These are phyloP conservation scores for Parnassius smintheus DNA, from an alignment of 2,888 invertebrate species.

Conservation along the genomic window DNA sequence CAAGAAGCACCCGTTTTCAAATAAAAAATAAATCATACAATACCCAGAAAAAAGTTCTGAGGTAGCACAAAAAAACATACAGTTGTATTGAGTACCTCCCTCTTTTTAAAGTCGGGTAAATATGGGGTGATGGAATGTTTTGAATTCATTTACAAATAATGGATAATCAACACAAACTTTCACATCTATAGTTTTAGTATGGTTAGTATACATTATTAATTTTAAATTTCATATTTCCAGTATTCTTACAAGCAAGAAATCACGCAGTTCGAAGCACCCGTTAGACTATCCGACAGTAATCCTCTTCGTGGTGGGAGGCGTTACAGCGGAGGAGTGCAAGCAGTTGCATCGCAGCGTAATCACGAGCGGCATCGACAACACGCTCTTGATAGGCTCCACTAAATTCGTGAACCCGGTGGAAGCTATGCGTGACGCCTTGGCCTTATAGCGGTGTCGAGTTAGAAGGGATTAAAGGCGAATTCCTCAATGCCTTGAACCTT, in stretches of 20 bases:
- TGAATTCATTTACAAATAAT: too few species aligned
- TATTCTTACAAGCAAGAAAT: slow-evolving; percentile 78
- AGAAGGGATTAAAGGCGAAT: neutral
- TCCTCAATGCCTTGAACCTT: neutral
- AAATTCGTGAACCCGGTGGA: slow-evolving; percentile 63
- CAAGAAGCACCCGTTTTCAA: too few species aligned
- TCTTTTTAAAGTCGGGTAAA: too few species aligned
- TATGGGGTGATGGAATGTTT: too few species aligned
- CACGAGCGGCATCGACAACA: slow-evolving; percentile 70
- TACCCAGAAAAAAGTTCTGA: too few species aligned
- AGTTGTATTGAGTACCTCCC: too few species aligned
- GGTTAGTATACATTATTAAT: neutral
- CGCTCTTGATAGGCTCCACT: slow-evolving; percentile 64
- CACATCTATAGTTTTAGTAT: neutral
- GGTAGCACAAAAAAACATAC: too few species aligned
- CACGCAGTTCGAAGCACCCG: slow-evolving; percentile 73
- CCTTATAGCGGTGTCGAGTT: slow-evolving; percentile 32
- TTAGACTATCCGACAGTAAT: slow-evolving; percentile 83
- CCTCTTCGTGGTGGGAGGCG: slow-evolving; percentile 84
- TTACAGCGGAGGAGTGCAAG: slow-evolving; percentile 83
- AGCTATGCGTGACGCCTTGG: slow-evolving; percentile 59
- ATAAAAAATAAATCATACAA: too few species aligned
- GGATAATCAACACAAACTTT: neutral
- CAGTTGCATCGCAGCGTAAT: slow-evolving; percentile 71
- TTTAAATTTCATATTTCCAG: slow-evolving; percentile 55